phyloP scores from a whole-genome alignment of 1,140 invertebrate genomes.

The Drosophila tristis region DNA sequence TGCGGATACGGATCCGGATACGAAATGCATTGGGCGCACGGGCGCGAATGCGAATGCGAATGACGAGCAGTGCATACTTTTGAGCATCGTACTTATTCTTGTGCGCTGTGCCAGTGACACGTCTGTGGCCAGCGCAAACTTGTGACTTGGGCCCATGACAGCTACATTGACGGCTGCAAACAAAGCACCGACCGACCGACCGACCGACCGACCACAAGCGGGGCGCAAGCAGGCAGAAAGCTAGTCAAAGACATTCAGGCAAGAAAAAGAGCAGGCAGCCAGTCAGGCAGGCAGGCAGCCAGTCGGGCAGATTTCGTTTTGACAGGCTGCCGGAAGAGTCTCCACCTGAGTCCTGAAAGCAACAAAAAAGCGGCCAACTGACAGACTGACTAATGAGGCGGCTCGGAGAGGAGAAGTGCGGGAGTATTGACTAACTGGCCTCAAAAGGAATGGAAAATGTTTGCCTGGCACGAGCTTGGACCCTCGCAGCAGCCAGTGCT shows the following conservation, averaged over 20 bases:
- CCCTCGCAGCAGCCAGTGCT: too few species aligned
- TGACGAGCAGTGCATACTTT: too few species aligned
- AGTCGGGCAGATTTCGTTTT: background rate
- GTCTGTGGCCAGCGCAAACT: slow-evolving; percentile 3
- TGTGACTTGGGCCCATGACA: slow-evolving; percentile 40
- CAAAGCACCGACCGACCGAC: slow-evolving; percentile 7
- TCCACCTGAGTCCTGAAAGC: slow-evolving; percentile 15
- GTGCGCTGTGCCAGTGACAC: slow-evolving; percentile 15
- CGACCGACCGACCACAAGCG: too few species aligned
- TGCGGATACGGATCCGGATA: too few species aligned
- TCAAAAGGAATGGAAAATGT: slow-evolving; percentile 20
- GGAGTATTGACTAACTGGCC: slow-evolving; percentile 17
- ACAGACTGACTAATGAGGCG: background rate
- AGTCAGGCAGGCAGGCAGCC: too few species aligned
- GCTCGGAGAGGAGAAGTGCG: background rate
- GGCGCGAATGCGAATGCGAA: too few species aligned
- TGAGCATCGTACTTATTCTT: too few species aligned
- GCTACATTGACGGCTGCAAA: slow-evolving; percentile 28
- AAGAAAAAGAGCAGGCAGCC: slow-evolving; percentile 6
- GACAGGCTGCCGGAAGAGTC: slow-evolving; percentile 15
- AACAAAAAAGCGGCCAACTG: background rate
- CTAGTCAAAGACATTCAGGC: background rate
- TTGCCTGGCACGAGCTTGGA: too few species aligned
- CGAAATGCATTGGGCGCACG: too few species aligned
- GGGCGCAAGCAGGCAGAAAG: slow-evolving; percentile 7